Percentiles rank a stretch among this genome's conserved stretches.
Conservation (phyloP, 2,797 vertebrate genomes). For the Triplophysa bombifrons region DNA sequence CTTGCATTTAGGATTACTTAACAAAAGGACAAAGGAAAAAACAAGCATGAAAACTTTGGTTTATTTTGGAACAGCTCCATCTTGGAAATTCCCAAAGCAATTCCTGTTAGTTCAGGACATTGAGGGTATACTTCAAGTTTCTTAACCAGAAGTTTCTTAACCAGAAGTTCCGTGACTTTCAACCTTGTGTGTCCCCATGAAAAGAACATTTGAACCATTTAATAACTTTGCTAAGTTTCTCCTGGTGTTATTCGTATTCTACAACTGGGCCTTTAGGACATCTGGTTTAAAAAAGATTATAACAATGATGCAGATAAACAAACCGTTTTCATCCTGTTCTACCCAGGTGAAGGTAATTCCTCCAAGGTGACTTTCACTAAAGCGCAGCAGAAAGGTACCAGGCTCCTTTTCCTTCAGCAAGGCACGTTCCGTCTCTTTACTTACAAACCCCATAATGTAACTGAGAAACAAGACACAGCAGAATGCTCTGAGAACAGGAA, state of each 20-base stretch:
- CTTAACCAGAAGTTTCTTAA: not conserved
- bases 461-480: conserved; percentile 65
- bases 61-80: conserved; percentile 1
- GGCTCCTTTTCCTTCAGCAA: conserved; percentile 90
- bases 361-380: conserved; percentile 96
- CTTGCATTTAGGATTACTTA: not conserved
- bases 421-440: conserved; percentile 91
- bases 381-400: conserved; percentile 92
- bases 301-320: conserved; percentile 30
- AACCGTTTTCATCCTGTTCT: conserved; percentile 87
- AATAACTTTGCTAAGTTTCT: not conserved
- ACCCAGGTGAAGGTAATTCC: conserved; percentile 99
- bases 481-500: conserved; percentile 4
- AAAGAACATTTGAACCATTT: not conserved
- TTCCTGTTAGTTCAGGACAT: not conserved
- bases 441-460: conserved; percentile 96
- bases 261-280: too few relatives aligned
- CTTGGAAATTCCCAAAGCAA: conserved; percentile 13
- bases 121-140: not conserved
- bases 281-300: too few relatives aligned
- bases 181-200: not conserved
- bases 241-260: not conserved
- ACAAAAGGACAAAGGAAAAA: not conserved
- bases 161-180: not conserved
- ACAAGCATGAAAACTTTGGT: not conserved